Conservation (phyloP, 2,888 invertebrate genomes). For the Rhopalosiphum nymphaeae region DNA sequence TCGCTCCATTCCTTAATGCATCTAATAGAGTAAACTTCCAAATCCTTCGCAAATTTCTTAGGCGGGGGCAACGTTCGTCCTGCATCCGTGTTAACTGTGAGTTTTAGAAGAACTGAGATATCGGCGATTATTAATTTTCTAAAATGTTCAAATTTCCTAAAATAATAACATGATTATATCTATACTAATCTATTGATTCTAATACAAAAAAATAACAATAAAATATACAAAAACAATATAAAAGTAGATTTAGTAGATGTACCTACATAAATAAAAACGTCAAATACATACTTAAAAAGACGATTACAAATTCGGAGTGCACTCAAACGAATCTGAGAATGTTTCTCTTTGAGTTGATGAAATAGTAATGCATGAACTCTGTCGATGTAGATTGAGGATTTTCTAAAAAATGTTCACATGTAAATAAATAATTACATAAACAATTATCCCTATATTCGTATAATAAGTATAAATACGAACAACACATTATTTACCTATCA, state of each 20-base stretch:
- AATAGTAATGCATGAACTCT: constrained; percentile 71
- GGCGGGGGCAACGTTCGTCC: constrained; percentile 73
- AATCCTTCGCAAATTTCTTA: constrained; percentile 70
- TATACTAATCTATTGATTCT: background rate
- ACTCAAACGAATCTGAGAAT: constrained; percentile 73
- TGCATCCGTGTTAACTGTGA: constrained; percentile 71
- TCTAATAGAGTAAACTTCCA: constrained; percentile 71
- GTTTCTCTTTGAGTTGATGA: constrained; percentile 72
- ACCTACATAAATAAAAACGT: background rate
- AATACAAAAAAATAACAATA: background rate
- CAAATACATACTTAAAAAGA: constrained; percentile 71
- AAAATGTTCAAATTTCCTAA: constrained; percentile 72
- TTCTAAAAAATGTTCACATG: constrained; percentile 68
- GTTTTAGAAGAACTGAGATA: constrained; percentile 69
- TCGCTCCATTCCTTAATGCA: constrained; percentile 72
- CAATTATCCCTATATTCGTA: background rate
- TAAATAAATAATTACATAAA: constrained; percentile 22
- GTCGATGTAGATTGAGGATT: constrained; percentile 71
- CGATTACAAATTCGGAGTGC: constrained; percentile 73
- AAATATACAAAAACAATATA: background rate
- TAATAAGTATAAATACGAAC: background rate
- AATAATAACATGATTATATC: constrained; percentile 67
- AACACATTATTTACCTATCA: background rate
- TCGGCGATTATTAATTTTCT: constrained; percentile 72
- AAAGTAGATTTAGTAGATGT: background rate